These are phyloP conservation scores for Polypterus senegalus DNA, from an alignment of 2,113 vertebrate genomes.

Conservation along the genomic window DNA sequence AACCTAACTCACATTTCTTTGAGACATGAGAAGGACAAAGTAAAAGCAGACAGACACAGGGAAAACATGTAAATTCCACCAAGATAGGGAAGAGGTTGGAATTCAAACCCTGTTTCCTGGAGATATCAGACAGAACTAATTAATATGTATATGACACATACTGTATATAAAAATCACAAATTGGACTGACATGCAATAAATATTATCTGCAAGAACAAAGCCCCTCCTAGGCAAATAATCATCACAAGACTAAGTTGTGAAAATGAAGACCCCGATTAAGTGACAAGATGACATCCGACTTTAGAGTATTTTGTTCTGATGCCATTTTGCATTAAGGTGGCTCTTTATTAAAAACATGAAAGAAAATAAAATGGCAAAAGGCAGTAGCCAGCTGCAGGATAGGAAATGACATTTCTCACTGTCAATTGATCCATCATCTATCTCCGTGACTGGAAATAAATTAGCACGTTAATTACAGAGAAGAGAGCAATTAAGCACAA, in stretches of 20 bases:
- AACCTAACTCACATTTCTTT: no score
- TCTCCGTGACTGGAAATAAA: conserved; percentile 36
- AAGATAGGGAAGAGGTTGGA: no score
- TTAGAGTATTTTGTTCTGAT: conserved; percentile 47
- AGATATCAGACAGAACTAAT: no score
- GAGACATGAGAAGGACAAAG: no score
- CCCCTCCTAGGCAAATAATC: conserved; percentile 24
- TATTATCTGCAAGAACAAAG: conserved; percentile 17
- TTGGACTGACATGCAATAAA: background rate
- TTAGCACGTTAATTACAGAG: conserved; percentile 37
- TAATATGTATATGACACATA: no score
- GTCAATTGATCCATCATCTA: conserved; percentile 33
- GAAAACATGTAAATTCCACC: no score
- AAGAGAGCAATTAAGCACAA: conserved; percentile 6
- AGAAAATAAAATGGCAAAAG: conserved; percentile 18
- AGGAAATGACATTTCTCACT: conserved; percentile 53
- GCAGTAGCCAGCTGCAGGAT: conserved; percentile 30
- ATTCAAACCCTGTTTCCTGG: no score
- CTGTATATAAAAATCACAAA: no score
- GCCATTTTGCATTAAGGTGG: conserved; percentile 57
- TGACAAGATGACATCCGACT: no score
- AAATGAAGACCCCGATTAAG: no score
- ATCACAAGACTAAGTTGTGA: conserved; percentile 29
- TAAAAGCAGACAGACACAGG: no score
- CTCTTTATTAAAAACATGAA: conserved; percentile 57